Percentiles rank a stretch among this genome's conserved stretches.
Conservation (phyloP, 2,888 invertebrate species). For the Orchestes rusci region DNA sequence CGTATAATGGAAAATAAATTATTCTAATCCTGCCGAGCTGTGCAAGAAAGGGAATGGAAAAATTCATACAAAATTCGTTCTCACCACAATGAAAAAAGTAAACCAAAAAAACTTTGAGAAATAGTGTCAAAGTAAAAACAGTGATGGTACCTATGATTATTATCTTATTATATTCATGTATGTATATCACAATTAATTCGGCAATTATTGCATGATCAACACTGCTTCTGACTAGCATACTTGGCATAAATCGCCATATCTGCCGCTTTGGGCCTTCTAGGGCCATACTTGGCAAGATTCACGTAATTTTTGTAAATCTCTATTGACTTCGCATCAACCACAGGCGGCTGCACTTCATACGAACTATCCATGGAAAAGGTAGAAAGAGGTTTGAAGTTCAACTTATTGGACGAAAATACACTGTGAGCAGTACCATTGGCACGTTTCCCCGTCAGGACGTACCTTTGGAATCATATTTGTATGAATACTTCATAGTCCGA, state of each 20-base stretch:
- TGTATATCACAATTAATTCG: no score
- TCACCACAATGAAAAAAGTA: no score
- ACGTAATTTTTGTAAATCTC: conserved; percentile 67
- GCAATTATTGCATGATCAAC: no score
- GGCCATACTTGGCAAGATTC: conserved; percentile 48
- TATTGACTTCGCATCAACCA: conserved; percentile 53
- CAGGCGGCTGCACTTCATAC: conserved; percentile 58
- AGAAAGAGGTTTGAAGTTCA: conserved; percentile 55
- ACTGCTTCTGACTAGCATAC: conserved; percentile 43
- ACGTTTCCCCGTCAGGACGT: conserved; percentile 58
- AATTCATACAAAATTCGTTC: no score
- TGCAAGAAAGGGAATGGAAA: no score
- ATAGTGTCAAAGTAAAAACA: no score
- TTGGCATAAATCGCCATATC: conserved; percentile 47
- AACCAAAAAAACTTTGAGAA: no score
- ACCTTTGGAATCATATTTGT: conserved; percentile 43
- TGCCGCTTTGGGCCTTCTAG: conserved; percentile 42
- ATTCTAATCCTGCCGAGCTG: no score
- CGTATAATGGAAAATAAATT: no score
- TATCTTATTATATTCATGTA: no score
- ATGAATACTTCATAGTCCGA: no score
- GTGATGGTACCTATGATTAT: no score
- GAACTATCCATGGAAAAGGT: conserved; percentile 59
- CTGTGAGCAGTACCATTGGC: conserved; percentile 48
- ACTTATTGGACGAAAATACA: conserved; percentile 44